A percentile compares a stretch with the other conserved stretches of the same genome.
phyloP scores from a whole-genome alignment of 2,797 vertebrate species.

The Sebastes trivittatus region DNA sequence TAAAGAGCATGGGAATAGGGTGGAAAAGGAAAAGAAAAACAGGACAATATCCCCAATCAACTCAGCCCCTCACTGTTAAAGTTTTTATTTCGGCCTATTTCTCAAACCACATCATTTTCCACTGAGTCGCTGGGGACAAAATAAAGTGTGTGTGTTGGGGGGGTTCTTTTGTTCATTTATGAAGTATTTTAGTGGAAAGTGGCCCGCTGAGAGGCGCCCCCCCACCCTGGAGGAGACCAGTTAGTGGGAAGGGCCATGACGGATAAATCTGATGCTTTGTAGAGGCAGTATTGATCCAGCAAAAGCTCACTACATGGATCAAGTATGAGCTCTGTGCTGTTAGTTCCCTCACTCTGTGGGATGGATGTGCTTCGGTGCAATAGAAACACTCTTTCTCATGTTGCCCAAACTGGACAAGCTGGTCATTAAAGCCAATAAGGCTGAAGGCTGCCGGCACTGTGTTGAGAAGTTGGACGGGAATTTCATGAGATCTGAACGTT shows the following conservation, averaged over 20 bases:
- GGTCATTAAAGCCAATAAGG: slow-evolving; percentile 48
- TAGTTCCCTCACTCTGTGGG: slow-evolving; percentile 41
- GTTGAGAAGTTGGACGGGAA: background rate
- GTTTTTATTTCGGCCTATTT: slow-evolving; percentile 5
- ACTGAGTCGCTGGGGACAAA: background rate
- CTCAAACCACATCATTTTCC: slow-evolving; percentile 28
- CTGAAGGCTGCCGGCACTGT: background rate
- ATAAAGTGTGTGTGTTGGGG: background rate
- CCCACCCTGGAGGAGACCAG: slow-evolving; percentile 40
- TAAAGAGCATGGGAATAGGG: slow-evolving; percentile 42
- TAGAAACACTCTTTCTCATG: slow-evolving; percentile 26
- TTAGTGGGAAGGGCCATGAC: slow-evolving; percentile 68
- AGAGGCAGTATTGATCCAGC: slow-evolving; percentile 78
- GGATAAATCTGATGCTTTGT: slow-evolving; percentile 78
- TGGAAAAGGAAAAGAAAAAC: slow-evolving; percentile 4
- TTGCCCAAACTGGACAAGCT: slow-evolving; percentile 26
- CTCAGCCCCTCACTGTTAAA: slow-evolving; percentile 21
- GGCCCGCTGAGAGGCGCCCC: slow-evolving; percentile 30
- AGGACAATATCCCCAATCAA: slow-evolving; percentile 37
- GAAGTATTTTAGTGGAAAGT: slow-evolving; percentile 40
- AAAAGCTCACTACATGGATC: slow-evolving; percentile 77
- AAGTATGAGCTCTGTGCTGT: slow-evolving; percentile 63
- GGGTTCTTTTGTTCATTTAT: slow-evolving; percentile 35
- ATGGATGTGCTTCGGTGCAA: slow-evolving; percentile 47
- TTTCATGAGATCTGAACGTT: slow-evolving; percentile 12